Base-by-base conservation (phyloP, 2,797 vertebrate genomes). In the Myotis vivesi region DNA sequence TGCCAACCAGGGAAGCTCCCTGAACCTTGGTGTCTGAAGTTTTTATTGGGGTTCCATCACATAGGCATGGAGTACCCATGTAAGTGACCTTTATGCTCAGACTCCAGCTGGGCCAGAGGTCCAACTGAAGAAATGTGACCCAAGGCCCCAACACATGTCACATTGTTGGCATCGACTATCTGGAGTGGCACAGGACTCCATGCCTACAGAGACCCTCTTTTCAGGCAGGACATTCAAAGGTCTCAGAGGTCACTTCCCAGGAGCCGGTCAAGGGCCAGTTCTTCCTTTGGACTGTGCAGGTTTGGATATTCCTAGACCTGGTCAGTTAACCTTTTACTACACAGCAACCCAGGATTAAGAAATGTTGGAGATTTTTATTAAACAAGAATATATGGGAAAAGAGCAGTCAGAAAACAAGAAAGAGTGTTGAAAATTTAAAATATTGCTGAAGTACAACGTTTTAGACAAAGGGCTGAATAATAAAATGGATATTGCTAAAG, bases 371-470 rank as follows among this genome's bases (percentile, higher is more conserved):
- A 4, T 59, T 59, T 59, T 59, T 25, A 59, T 59, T 2, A 59
- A 59, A 23, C 36, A 73, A 66, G 55, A 87, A 73, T 30, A 16
- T 16, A 6, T 72, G 19, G 55, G 55, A 38, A 51, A 53, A 64
- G 55, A 38, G 51, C 5, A 8, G 23, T 46, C 28, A 28, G 57
- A 66, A 33, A 87, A 73, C 8, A 46, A 46, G 84, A 80, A 87
- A 44, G 36, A 80, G 20, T n/a, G 46, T 73, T 38, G 53, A 69
- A 87, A 64, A 44, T 36, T 75, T 44, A 33, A 73, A 41, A 22
- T 49, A 30, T 68, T 75, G 49, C 36, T 75, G 36, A 55, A 73
- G 79, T 44, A 55, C 53, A 81, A 51, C 76, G 44, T 73, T 66
- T 55, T 64, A 55, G 76, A 36, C 57, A 73, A 66, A 76, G 38